phyloP scores from a whole-genome alignment of 1,140 invertebrate genomes.

The Anastrepha ludens region DNA sequence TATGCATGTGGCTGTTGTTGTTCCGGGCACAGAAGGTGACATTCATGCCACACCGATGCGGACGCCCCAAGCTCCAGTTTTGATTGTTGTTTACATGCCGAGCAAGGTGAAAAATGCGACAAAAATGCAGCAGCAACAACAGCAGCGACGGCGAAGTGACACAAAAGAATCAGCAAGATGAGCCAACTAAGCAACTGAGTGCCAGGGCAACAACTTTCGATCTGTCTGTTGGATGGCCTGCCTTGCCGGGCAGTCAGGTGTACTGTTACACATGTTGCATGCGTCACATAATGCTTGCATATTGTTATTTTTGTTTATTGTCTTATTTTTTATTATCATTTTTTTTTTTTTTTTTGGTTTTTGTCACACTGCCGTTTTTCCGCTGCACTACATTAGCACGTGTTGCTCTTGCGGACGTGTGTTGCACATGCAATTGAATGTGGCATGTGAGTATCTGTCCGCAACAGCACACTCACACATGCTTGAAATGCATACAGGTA shows the following conservation, averaged over 20 bases:
- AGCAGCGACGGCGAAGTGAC: conserved; percentile 26
- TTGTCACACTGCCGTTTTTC: background rate
- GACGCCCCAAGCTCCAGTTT: conserved; percentile 14
- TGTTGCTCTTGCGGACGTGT: background rate
- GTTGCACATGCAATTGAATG: conserved; percentile 28
- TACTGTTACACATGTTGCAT: conserved; percentile 59
- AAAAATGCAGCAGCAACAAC: conserved; percentile 22
- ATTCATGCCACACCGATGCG: conserved; percentile 45
- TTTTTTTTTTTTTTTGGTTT: background rate
- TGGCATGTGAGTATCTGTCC: conserved; percentile 16
- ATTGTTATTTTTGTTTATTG: background rate
- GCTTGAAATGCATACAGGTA: background rate
- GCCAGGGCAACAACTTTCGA: background rate
- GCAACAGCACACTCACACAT: background rate
- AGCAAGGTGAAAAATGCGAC: background rate
- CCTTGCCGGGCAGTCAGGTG: conserved; percentile 55
- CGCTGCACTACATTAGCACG: conserved; percentile 34
- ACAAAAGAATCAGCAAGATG: conserved; percentile 49
- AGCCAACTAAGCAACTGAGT: conserved; percentile 27
- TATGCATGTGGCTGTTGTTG: background rate
- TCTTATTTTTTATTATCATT: background rate
- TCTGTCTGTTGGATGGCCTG: background rate
- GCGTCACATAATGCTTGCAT: conserved; percentile 8
- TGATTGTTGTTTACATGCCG: conserved; percentile 52
- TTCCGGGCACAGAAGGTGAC: conserved; percentile 18